Percentiles rank a stretch among this genome's conserved stretches.
phyloP scores from a whole-genome alignment of 2,888 invertebrate genomes.

The Ennomos quercinarius region DNA sequence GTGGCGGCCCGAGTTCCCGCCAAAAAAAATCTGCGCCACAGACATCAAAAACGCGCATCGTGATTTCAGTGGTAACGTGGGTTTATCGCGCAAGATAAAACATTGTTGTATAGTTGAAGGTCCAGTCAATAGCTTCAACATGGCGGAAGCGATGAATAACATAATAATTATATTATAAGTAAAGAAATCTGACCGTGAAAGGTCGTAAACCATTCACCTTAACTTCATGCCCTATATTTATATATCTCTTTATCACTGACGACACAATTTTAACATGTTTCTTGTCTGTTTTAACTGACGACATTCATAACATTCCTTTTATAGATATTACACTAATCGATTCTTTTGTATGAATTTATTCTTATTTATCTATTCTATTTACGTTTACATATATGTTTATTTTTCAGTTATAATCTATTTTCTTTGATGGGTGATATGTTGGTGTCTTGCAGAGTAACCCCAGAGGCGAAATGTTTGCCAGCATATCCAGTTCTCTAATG shows the following conservation, averaged over 20 bases:
- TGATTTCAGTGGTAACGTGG: too few relatives aligned
- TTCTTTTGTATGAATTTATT: conserved; percentile 28
- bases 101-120: too few relatives aligned
- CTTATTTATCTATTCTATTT: conserved; percentile 43
- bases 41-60: too few relatives aligned
- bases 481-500: conserved; percentile 92
- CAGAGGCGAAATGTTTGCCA: conserved; percentile 93
- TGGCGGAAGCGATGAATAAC: conserved; percentile 40
- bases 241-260: neutral
- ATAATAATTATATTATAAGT: too few relatives aligned
- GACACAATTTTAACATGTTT: too few relatives aligned
- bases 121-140: conserved; percentile 29
- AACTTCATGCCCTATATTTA: conserved; percentile 33
- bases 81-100: too few relatives aligned
- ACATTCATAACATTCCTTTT: too few relatives aligned
- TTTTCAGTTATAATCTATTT: conserved; percentile 59
- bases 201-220: conserved; percentile 33
- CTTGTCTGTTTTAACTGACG: too few relatives aligned
- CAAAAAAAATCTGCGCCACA: too few relatives aligned
- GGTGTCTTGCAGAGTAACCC: conserved; percentile 88
- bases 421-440: conserved; percentile 51
- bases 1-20: too few relatives aligned
- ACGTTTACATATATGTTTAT: conserved; percentile 57
- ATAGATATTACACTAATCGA: conserved; percentile 12
- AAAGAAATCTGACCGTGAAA: conserved; percentile 32